A percentile compares a stretch with the other conserved stretches of the same genome.
These are phyloP conservation scores for Mechanitis messenoides DNA, from an alignment of 2,888 invertebrate genomes.

Conservation along the genomic window DNA sequence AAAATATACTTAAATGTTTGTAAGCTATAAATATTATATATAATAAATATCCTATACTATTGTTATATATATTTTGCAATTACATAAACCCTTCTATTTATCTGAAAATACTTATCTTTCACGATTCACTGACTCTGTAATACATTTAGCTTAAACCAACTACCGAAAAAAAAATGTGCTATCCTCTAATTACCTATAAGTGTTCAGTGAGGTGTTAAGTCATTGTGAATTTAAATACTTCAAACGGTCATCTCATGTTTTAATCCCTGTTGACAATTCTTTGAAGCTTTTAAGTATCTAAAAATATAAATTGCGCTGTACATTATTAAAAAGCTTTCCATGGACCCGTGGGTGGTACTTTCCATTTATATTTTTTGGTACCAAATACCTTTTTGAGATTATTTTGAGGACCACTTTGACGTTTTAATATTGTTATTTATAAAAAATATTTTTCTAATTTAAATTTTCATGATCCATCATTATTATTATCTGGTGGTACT, in stretches of 20 bases:
- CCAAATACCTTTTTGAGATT: background rate
- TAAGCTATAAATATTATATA: too few species aligned
- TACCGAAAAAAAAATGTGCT: conserved; percentile 34
- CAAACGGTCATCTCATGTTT: conserved; percentile 34
- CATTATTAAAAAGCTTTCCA: conserved; percentile 1
- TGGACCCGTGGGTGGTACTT: conserved; percentile 15
- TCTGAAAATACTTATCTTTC: conserved; percentile 9
- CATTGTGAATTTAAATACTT: conserved; percentile 38
- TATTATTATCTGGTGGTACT: too few species aligned
- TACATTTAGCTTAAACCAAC: conserved; percentile 18
- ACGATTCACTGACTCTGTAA: conserved; percentile 20
- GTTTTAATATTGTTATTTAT: too few species aligned
- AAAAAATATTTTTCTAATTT: too few species aligned
- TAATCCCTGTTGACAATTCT: conserved; percentile 33
- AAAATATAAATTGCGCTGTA: conserved; percentile 18
- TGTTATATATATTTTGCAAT: background rate
- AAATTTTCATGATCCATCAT: too few species aligned
- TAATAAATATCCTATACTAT: too few species aligned
- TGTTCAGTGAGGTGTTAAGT: conserved; percentile 41
- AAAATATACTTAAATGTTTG: too few species aligned
- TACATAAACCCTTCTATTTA: conserved; percentile 8
- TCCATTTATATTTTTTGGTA: background rate
- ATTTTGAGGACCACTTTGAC: too few species aligned
- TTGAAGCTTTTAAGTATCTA: conserved; percentile 20
- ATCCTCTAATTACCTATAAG: conserved; percentile 42